Conservation (phyloP, 2,888 invertebrate genomes). For the Empis stercorea region DNA sequence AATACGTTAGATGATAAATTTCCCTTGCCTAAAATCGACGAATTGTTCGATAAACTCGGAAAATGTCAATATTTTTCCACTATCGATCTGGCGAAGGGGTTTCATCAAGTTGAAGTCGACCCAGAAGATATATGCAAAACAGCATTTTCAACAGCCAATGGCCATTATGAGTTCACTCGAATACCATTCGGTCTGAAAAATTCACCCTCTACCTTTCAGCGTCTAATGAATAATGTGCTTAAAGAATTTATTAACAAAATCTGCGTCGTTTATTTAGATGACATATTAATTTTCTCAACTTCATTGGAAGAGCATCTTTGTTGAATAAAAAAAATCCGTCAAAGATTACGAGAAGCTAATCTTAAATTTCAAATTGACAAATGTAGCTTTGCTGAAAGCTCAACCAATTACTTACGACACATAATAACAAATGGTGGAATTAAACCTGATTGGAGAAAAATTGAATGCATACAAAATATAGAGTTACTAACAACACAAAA, state of each 20-base stretch:
- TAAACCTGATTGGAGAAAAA: slow-evolving; percentile 10
- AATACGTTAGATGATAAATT: not conserved
- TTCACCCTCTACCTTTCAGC: slow-evolving; percentile 8
- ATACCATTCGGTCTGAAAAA: not conserved
- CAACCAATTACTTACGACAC: slow-evolving; percentile 10
- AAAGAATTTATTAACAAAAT: slow-evolving; percentile 8
- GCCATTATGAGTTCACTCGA: not conserved
- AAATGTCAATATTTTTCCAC: not conserved
- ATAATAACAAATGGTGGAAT: slow-evolving; percentile 9
- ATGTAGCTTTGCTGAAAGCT: slow-evolving; percentile 7
- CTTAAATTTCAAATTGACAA: slow-evolving; percentile 11
- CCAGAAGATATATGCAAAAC: not conserved
- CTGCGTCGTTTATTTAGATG: slow-evolving; percentile 11
- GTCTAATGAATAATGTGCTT: slow-evolving; percentile 11
- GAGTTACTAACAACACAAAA: slow-evolving; percentile 8
- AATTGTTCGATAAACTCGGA: not conserved
- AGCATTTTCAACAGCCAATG: slow-evolving; percentile 1
- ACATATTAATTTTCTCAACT: slow-evolving; percentile 11
- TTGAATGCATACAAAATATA: not conserved
- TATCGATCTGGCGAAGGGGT: not conserved
- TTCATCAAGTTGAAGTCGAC: not conserved
- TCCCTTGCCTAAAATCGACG: not conserved
- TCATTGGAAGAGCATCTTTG: slow-evolving; percentile 9
- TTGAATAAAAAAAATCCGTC: slow-evolving; percentile 6
- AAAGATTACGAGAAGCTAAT: slow-evolving; percentile 4